Base-by-base conservation (phyloP, 2,797 vertebrate genomes). In the Lycodopsis pacificus region DNA sequence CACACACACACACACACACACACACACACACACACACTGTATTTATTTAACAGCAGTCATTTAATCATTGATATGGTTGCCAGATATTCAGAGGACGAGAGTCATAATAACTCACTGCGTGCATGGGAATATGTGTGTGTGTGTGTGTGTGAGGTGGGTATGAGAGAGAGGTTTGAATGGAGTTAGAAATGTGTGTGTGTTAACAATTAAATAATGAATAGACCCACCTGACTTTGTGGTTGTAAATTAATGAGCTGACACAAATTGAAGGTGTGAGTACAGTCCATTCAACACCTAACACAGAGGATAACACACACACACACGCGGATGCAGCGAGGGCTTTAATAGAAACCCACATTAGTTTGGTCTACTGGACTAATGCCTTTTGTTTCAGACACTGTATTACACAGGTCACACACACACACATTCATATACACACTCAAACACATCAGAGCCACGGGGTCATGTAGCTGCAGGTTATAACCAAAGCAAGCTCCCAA, bases 341-440 rank as follows among this genome's bases (percentile, higher is more conserved):
- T 77, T 80, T 88, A 88, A 86, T 80, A 88, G 76, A 73, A 86
- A 86, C 87, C 77, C 75, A 81, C 85, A 87, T 91, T 88, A 89
- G 85, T 87, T 79, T 84, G 86, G 80, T 87, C 65, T 70, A 32
- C 62, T 87, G 78, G 51, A 79, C 85, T 81, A 87, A 91, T 85
- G 79, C 56, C 46, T 82, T 77, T 89, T 83, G 72, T 80, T 78
- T 85, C 20, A 58, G 51, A 84, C 58, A 51, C 53, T 80, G 74
- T 77, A 82, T 44, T 84, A 79, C 89, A 79, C 74, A 82, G 53
- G 49, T 64, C 56, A 65, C 4, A 69, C 64, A 48, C 64, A 48
- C 54, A 67, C 69, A 56, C 63, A 51, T 19, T 22, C n/a, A 75
- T 5, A 19, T 17, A 13, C 20, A 76, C 66, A 54, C 34, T 15